These are phyloP conservation scores for Trematocara macrostoma DNA, from an alignment of 2,113 vertebrate genomes.

Conservation along the genomic window DNA sequence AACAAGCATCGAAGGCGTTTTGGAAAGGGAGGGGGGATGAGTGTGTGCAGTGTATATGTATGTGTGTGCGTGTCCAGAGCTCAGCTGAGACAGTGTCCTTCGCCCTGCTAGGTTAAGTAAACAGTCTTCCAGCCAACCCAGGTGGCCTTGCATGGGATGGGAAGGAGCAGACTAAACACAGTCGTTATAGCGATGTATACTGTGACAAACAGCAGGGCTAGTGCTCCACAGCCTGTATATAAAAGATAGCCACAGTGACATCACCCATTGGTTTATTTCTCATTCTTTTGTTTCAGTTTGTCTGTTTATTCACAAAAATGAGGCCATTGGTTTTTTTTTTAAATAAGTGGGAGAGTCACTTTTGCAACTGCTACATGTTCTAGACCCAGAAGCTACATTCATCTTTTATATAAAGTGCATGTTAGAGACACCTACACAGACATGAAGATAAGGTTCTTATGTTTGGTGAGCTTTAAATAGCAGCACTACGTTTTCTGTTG, in stretches of 20 bases:
- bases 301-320: background rate
- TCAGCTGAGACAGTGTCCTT: no score
- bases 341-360: background rate
- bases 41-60: no score
- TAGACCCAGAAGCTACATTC: accelerated
- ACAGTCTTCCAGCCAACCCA: no score
- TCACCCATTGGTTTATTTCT: background rate
- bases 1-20: no score
- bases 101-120: no score
- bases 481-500: background rate
- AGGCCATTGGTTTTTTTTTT: background rate
- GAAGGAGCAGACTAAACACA: no score
- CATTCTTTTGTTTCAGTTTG: background rate
- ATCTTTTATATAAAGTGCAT: background rate
- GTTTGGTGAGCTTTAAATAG: background rate
- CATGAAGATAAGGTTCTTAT: background rate
- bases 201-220: background rate
- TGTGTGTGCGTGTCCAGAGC: no score
- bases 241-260: background rate
- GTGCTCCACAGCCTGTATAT: background rate
- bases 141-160: no score
- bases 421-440: background rate
- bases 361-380: background rate
- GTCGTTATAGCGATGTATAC: background rate
- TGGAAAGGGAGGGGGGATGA: no score